A percentile compares a stretch with the other conserved stretches of the same genome.
Conservation (phyloP, 2,888 invertebrate genomes). For the Eumacrocentrus americanus region DNA sequence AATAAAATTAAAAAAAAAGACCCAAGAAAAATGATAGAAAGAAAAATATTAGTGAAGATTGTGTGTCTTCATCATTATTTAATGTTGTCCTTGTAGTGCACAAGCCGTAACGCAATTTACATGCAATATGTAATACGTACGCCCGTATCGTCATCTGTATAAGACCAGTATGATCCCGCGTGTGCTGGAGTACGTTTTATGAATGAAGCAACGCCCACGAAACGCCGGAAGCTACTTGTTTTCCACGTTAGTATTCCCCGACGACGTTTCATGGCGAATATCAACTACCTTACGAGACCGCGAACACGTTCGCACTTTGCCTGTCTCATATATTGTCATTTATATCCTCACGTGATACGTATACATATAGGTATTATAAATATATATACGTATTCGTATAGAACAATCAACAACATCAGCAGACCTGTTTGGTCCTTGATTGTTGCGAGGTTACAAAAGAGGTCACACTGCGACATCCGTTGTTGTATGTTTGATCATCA, state of each 20-base stretch:
- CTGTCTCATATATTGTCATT: background rate
- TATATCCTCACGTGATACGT: background rate
- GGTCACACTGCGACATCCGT: slow-evolving; percentile 25
- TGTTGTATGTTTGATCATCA: too few relatives aligned
- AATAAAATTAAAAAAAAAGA: background rate
- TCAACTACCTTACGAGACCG: slow-evolving; percentile 33
- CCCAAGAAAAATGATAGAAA: background rate
- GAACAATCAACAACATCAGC: background rate
- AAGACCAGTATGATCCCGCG: slow-evolving; percentile 29
- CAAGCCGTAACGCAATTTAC: slow-evolving; percentile 24
- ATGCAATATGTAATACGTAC: slow-evolving; percentile 4
- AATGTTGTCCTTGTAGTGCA: slow-evolving; percentile 30
- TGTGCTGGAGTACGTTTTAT: slow-evolving; percentile 40
- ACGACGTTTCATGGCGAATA: slow-evolving; percentile 40
- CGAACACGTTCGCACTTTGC: slow-evolving; percentile 6
- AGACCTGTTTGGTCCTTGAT: slow-evolving; percentile 27
- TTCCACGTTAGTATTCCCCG: slow-evolving; percentile 36
- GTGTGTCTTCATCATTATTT: background rate
- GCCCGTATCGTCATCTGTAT: slow-evolving; percentile 9
- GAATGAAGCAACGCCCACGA: slow-evolving; percentile 43
- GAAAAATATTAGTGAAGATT: background rate
- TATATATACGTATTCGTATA: background rate
- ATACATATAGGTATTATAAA: background rate
- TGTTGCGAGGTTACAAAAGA: slow-evolving; percentile 24
- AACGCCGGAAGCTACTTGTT: slow-evolving; percentile 43